A percentile compares a stretch with the other conserved stretches of the same genome.
Conservation (phyloP, 2,797 vertebrate genomes). For the Eurystomus glaucurus region DNA sequence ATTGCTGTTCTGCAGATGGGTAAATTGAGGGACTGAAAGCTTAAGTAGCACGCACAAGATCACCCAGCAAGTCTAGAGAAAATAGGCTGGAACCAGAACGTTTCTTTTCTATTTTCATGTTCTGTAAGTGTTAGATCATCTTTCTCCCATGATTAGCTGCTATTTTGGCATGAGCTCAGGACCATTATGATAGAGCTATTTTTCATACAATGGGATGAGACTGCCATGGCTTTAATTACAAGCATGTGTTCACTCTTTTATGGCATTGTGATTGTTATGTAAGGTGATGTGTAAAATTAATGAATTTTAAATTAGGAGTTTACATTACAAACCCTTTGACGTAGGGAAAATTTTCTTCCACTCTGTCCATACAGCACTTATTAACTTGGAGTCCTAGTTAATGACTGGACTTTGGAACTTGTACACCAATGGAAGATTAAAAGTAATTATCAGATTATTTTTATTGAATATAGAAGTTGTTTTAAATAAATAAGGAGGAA, state of each 20-base stretch:
- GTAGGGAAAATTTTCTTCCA: conserved; percentile 23
- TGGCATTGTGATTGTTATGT: conserved; percentile 64
- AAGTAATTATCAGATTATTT: conserved; percentile 7
- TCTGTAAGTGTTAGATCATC: conserved; percentile 76
- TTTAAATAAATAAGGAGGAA: conserved; percentile 1
- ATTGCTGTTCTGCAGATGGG: conserved; percentile 18
- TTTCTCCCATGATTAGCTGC: conserved; percentile 78
- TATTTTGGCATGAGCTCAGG: conserved; percentile 66
- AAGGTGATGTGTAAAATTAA: conserved; percentile 73
- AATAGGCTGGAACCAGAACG: conserved; percentile 10
- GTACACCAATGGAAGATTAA: neutral
- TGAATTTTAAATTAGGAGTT: conserved; percentile 64
- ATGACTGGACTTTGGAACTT: neutral
- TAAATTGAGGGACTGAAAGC: neutral
- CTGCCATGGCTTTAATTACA: conserved; percentile 73
- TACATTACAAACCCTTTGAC: conserved; percentile 36
- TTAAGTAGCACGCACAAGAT: conserved; percentile 62
- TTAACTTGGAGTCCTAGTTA: neutral
- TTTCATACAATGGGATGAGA: conserved; percentile 76
- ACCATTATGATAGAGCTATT: conserved; percentile 76
- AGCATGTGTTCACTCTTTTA: conserved; percentile 72
- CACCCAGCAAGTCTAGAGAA: conserved; percentile 59
- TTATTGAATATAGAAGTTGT: neutral
- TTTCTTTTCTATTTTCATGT: conserved; percentile 71
- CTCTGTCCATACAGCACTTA: neutral